phyloP scores from a whole-genome alignment of 1,140 invertebrate genomes.

The Elymnias hypermnestra region DNA sequence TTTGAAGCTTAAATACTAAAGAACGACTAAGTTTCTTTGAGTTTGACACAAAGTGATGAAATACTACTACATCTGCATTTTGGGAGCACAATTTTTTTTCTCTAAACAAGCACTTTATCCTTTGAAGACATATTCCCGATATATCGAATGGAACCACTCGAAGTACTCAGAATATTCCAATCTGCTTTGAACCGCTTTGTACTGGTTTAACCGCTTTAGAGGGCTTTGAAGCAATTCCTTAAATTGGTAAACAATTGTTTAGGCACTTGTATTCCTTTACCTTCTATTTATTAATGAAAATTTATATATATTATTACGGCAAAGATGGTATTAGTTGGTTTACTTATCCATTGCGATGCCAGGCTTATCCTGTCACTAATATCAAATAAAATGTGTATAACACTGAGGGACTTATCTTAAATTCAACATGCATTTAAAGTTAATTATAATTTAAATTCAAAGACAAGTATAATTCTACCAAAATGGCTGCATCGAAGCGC shows the following conservation, averaged over 20 bases:
- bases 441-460: slow-evolving; percentile 4
- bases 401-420: too few relatives aligned
- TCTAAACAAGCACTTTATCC: background rate
- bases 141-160: background rate
- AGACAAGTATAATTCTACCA: slow-evolving; percentile 5
- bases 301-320: too few relatives aligned
- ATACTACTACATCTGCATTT: background rate
- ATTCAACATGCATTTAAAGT: background rate
- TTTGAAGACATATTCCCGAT: slow-evolving; percentile 10
- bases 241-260: too few relatives aligned
- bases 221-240: slow-evolving; percentile 10
- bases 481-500: slow-evolving; percentile 3
- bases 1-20: too few relatives aligned
- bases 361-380: too few relatives aligned
- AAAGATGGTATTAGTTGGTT: too few relatives aligned
- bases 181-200: slow-evolving; percentile 8
- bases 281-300: too few relatives aligned
- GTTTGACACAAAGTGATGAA: background rate
- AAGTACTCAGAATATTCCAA: slow-evolving; percentile 1
- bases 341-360: too few relatives aligned
- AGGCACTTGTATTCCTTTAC: too few relatives aligned
- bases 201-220: slow-evolving; percentile 8
- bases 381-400: too few relatives aligned
- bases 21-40: too few relatives aligned
- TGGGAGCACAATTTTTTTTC: background rate